Evolutionary conservation across 1,140 invertebrate genomes (phyloP), one percentile per base, ranked within the genome.

Genomic region (Chironomus tepperi): DNA sequence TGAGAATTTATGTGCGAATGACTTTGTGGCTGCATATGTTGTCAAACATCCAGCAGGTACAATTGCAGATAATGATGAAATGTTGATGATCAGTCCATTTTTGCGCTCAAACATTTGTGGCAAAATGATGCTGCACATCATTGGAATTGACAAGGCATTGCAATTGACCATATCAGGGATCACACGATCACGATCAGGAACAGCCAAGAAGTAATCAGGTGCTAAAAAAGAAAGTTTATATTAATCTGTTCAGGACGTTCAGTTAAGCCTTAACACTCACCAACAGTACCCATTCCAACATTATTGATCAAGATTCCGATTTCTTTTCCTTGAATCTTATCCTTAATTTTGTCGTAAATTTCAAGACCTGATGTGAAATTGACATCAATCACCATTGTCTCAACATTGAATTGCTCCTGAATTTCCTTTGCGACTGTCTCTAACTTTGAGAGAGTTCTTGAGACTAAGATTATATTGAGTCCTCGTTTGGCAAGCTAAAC

Each of bases 291-390:
- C 76, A 95, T 89, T 3, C 97, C 97, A 0, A 98, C 96, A 85
- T 98, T 99, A 82, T 99, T 99, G 6, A 99, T 88, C 9, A 98
- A 84, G 16, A 96, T 90, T 0, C 94, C 96, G 75, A 98, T 90
- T 80, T 98, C 94, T 1, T 98, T 84, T 2, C 88, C 91, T 8
- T 84, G 83, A 8, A 96, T 86, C 74, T 92, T 87, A 77, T 89
- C 88, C 24, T 88, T 85, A 73, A 98, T 94, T 74, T 87, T 87
- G 0, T 89, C 84, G 80, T 94, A 98, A 57, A 96, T 91, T 10
- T 86, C 83, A 2, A 87, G 85, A 3, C 81, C 88, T 76, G 87
- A 83, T 5, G 90, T 91, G 80, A 98, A 96, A 82, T 98, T 94
- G 18, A 91, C 92, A 79, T 91, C 90, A 73, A 98, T 88, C 2